A percentile compares a stretch with the other conserved stretches of the same genome.
These are phyloP conservation scores for Sebastes hopkinsi DNA, from an alignment of 2,797 vertebrate genomes.

Conservation along the genomic window DNA sequence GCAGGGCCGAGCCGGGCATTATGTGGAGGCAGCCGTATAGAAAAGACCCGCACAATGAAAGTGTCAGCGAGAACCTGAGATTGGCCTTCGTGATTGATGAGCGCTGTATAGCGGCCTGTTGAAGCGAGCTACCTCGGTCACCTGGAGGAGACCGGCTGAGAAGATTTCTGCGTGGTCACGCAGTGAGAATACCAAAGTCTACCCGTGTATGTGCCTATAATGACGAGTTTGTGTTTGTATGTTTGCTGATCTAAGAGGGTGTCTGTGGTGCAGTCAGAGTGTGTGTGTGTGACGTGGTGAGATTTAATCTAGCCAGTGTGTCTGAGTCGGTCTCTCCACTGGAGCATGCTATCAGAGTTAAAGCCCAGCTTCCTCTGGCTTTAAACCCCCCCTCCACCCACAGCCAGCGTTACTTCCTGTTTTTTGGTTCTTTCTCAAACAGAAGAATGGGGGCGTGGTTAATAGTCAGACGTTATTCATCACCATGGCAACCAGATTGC, in stretches of 20 bases:
- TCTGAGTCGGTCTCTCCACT: neutral
- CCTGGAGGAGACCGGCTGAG: slow-evolving; percentile 58
- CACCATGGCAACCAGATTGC: too few species aligned
- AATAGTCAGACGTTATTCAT: too few species aligned
- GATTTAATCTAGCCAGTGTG: slow-evolving; percentile 5
- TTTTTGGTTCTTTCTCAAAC: too few species aligned
- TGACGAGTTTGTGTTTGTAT: neutral
- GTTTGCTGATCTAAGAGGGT: neutral
- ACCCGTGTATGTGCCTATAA: neutral
- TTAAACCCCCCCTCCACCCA: neutral
- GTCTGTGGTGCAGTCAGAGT: neutral
- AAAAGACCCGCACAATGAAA: slow-evolving; percentile 76
- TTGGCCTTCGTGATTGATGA: slow-evolving; percentile 81
- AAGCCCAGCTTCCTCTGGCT: slow-evolving; percentile 8
- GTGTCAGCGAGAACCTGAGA: slow-evolving; percentile 78
- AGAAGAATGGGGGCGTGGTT: too few species aligned
- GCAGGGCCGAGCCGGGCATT: slow-evolving; percentile 63
- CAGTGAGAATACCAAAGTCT: neutral
- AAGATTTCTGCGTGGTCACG: neutral
- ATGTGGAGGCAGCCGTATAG: slow-evolving; percentile 74
- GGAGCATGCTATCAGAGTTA: slow-evolving; percentile 11
- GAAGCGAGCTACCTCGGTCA: slow-evolving; percentile 65
- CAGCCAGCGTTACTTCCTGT: too few species aligned
- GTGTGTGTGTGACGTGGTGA: neutral
- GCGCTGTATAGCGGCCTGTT: slow-evolving; percentile 71